These are phyloP conservation scores for Kryptolebias marmoratus DNA, from an alignment of 2,113 vertebrate species.

Conservation along the genomic window DNA sequence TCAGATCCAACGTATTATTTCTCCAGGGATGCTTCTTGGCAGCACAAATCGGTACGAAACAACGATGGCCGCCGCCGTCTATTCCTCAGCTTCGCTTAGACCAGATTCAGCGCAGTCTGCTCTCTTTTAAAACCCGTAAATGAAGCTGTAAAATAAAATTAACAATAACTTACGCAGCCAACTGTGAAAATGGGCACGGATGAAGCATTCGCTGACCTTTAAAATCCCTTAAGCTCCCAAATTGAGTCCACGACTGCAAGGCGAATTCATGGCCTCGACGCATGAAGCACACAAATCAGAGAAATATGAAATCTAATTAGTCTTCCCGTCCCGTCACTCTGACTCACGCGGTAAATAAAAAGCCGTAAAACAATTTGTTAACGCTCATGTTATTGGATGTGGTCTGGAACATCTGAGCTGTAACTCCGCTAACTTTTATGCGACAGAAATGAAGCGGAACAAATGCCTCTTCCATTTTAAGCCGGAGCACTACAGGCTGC, in stretches of 20 bases:
- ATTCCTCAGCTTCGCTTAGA: constrained; percentile 5
- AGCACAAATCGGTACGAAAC: constrained; percentile 29
- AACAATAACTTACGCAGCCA: constrained; percentile 30
- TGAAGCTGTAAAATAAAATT: constrained; percentile 27
- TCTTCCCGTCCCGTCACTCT: not conserved
- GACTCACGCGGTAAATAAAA: not conserved
- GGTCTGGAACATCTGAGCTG: not conserved
- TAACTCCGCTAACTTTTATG: not conserved
- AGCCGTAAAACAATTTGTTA: not conserved
- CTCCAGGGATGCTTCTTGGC: constrained; percentile 41
- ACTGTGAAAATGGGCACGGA: constrained; percentile 46
- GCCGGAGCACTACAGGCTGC: not conserved
- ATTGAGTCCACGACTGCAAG: constrained; percentile 2
- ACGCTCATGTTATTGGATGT: not conserved
- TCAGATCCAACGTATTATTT: constrained; percentile 9
- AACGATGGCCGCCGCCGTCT: not conserved
- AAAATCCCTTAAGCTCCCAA: constrained; percentile 14
- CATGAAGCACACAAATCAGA: not conserved
- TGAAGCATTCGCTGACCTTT: constrained; percentile 40
- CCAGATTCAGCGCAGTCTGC: constrained; percentile 40
- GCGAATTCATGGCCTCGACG: not conserved
- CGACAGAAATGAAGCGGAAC: not conserved
- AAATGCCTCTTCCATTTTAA: not conserved
- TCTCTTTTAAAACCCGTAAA: constrained; percentile 19
- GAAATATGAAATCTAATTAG: constrained; percentile 12